Conservation (phyloP, 2,113 vertebrate species). For the Engraulis encrasicolus region DNA sequence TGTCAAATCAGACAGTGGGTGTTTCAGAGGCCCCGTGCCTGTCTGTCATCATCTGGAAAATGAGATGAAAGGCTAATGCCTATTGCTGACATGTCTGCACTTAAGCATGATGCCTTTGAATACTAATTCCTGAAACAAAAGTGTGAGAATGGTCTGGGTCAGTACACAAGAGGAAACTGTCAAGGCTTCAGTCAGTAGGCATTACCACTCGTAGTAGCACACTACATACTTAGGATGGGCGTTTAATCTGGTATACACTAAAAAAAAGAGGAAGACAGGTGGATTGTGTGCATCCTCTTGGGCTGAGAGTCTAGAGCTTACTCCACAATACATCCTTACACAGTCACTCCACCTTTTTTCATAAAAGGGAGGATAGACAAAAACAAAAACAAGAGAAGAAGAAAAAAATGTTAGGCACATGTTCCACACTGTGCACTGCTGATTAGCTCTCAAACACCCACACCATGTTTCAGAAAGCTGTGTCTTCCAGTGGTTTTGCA, state of each 20-base stretch:
- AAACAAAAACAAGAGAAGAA: no score
- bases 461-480: neutral
- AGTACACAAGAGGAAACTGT: slow-evolving; percentile 46
- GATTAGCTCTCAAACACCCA: neutral
- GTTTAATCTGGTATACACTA: neutral
- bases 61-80: slow-evolving; percentile 60
- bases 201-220: slow-evolving; percentile 43
- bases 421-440: neutral
- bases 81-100: slow-evolving; percentile 52
- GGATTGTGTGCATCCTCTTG: neutral
- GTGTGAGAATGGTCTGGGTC: slow-evolving; percentile 50
- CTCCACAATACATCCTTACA: neutral
- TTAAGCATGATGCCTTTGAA: slow-evolving; percentile 60
- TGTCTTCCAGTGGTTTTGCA: neutral
- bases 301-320: neutral
- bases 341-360: neutral
- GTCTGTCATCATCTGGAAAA: slow-evolving; percentile 56
- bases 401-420: neutral
- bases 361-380: neutral
- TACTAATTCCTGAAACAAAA: slow-evolving; percentile 52
- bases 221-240: slow-evolving; percentile 44
- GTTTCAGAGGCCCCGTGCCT: slow-evolving; percentile 49
- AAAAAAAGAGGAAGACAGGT: neutral
- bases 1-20: slow-evolving; percentile 38
- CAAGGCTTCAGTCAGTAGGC: slow-evolving; percentile 42